Conservation (phyloP, 1,140 invertebrate species). For the Eupristina koningsbergeri region DNA sequence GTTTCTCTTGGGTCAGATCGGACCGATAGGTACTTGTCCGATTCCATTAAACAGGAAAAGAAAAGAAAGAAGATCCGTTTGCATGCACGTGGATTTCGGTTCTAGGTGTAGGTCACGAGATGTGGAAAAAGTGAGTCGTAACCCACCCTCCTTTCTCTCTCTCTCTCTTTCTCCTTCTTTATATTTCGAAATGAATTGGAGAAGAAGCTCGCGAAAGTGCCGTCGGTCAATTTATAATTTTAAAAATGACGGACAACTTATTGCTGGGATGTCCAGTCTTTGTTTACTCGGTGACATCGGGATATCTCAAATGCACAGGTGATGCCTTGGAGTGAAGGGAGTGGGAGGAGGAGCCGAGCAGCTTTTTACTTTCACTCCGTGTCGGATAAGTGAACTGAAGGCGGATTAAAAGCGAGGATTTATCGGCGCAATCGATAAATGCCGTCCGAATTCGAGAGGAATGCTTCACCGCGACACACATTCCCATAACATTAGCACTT, state of each 20-base stretch:
- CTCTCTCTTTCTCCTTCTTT: not conserved
- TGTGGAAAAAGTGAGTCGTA: not conserved
- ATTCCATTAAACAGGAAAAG: not conserved
- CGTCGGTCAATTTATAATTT: too few relatives aligned
- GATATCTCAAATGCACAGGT: not conserved
- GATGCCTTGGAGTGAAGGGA: not conserved
- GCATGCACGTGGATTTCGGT: too few relatives aligned
- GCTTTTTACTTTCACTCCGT: not conserved
- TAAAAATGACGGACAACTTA: too few relatives aligned
- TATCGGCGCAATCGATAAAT: too few relatives aligned
- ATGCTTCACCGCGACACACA: too few relatives aligned
- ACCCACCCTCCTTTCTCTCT: too few relatives aligned
- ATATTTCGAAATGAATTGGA: too few relatives aligned
- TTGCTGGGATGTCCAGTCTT: not conserved
- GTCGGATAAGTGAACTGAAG: not conserved
- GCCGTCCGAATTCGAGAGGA: not conserved
- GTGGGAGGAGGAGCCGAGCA: not conserved
- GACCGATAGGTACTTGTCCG: not conserved
- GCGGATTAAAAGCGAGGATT: not conserved
- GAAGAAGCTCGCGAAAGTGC: too few relatives aligned
- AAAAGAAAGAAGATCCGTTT: not conserved
- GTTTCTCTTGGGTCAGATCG: slow-evolving; percentile 3
- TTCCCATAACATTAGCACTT: too few relatives aligned
- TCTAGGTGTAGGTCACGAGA: not conserved
- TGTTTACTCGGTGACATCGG: not conserved